phyloP scores from a whole-genome alignment of 2,113 vertebrate genomes.

The Gallinago jamesoni region DNA sequence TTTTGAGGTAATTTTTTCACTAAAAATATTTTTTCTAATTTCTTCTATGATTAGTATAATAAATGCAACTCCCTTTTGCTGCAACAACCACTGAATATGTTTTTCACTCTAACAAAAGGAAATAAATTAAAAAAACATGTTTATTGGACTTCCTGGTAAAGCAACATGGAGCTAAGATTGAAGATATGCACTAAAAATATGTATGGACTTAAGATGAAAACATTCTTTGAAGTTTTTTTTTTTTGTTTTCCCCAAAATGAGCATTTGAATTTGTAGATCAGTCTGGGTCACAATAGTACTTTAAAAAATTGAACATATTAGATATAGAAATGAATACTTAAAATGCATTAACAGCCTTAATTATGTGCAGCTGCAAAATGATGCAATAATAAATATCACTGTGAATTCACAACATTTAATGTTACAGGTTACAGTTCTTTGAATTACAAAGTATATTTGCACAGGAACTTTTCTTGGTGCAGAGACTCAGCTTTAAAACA shows the following conservation, averaged over 20 bases:
- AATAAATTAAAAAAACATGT: background rate
- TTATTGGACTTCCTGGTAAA: background rate
- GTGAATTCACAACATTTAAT: background rate
- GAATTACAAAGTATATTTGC: background rate
- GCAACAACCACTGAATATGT: background rate
- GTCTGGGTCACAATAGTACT: background rate
- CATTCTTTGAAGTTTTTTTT: background rate
- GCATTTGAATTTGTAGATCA: background rate
- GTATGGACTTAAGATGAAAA: background rate
- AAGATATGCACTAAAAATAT: background rate
- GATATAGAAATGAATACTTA: background rate
- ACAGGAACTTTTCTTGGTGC: background rate
- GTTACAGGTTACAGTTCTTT: background rate
- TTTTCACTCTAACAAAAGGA: background rate
- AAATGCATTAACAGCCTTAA: background rate
- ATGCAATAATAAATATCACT: background rate
- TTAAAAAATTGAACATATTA: background rate
- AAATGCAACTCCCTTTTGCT: background rate
- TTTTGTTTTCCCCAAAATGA: background rate
- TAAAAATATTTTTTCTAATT: background rate
- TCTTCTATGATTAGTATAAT: background rate
- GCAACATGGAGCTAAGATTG: background rate
- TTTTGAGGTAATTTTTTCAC: background rate
- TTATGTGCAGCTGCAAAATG: background rate
- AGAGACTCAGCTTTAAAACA: background rate